Evolutionary conservation across 2,113 vertebrate genomes (phyloP), one percentile per base, ranked within the genome.

Genomic region (Scortum barcoo): DNA sequence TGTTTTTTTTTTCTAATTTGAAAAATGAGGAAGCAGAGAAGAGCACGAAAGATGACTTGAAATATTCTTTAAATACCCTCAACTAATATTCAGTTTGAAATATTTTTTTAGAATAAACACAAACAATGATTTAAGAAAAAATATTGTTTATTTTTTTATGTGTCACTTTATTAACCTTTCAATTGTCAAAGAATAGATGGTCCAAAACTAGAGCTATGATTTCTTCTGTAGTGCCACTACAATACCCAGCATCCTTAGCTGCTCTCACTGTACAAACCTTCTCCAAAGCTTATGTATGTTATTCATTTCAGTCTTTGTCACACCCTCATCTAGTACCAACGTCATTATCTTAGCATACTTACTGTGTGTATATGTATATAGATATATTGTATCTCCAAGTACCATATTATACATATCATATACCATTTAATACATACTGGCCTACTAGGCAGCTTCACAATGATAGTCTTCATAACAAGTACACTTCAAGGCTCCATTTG

Each of bases 111-210:
- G 2, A 79, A 80, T 85, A 87, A 89, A 89, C 74, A 68, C 11
- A 80, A 61, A 4, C 8, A 53, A 75, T 8, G 22, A 66, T 90
- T 83, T 95, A 95, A 93, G 88, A 94, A 95, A 82, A 95, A 95
- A 96, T 95, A 96, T 89, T 86, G 86, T 95, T 94, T 95, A 93
- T 94, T 95, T 93, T 36, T 86, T 89, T 83, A 83, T 61, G 65
- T 78, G 56, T 89, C 80, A 85, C 67, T 91, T 90, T 81, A 78
- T 84, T 84, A 89, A 86, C 84, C 78, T 92, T 93, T 93, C 80
- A 90, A 69, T 88, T 82, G 65, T 92, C 90, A 93, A 91, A 94
- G 81, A 93, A 93, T 89, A 90, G 80, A 86, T 92, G 89, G 86
- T 95, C 90, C 87, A 94, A 94, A 93, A 94, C 89, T 94, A 94